Base-by-base conservation (phyloP, 2,113 vertebrate species). In the Oceanodroma tethys region DNA sequence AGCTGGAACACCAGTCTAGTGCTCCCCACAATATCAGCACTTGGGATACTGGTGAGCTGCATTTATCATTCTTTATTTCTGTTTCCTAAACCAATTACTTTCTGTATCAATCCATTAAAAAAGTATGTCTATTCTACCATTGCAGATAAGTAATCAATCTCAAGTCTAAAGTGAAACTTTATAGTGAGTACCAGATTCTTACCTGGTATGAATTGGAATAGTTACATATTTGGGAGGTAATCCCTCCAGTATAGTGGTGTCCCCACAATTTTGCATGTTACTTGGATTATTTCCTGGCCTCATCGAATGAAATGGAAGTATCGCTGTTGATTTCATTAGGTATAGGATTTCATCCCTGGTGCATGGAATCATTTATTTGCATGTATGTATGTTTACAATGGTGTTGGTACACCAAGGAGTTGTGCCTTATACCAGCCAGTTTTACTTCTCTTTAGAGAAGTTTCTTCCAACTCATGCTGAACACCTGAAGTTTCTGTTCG, bases 1-100 rank as follows among this genome's bases (percentile, higher is more conserved):
- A 99, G 98, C 98, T 99, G 97, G 99, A 99, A 96, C 99, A 99
- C 97, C 99, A 99, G 96, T 99, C 99, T 98, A 99, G 99, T 81
- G 99, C 99, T 62, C 99, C 99, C 36, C 99, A 99, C 98, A 99
- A 99, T 98, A 99, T 99, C 98, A 99, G 99, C 98, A 99, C 98
- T 94, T 99, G 99, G 99, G 99, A 99, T 93, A 99, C 99, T 88
- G 99, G 99, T 99, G 97, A 98, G 98, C 98, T 97, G 96, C 95
- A 78, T 97, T 95, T 98, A 95, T 97, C 98, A 71, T 97, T 98
- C 86, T 97, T 91, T 90, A 93, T 96, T 97, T 97, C 45, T 95
- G 4, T 91, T 92, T 95, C 81, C 94, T 95, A 86, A 87, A 73
- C 68, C 84, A 97, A 87, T 70, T 90, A 94, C 79, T 90, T 91